These are phyloP conservation scores for Oxyteleia sp. DNA, from an alignment of 2,888 invertebrate genomes.

Conservation along the genomic window DNA sequence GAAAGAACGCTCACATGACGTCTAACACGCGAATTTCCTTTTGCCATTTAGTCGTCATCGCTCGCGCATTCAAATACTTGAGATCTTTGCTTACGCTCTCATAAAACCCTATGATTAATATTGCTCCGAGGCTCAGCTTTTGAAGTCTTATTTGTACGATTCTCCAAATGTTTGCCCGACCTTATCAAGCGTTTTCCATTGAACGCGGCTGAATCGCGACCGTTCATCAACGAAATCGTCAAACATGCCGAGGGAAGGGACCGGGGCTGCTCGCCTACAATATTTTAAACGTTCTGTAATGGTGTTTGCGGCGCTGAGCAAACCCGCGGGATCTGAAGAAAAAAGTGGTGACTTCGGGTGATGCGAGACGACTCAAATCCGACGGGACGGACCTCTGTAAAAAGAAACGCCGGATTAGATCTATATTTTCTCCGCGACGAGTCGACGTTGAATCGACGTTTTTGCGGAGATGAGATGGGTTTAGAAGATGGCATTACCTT, in stretches of 20 bases:
- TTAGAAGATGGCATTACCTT: not conserved
- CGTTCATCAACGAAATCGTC: conserved; percentile 52
- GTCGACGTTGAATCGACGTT: not conserved
- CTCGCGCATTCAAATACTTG: conserved; percentile 70
- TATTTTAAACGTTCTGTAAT: conserved; percentile 59
- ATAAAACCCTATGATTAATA: conserved; percentile 70
- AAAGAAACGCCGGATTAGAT: conserved; percentile 23
- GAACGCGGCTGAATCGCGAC: conserved; percentile 58
- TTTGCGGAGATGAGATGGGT: not conserved
- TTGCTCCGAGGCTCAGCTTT: conserved; percentile 61
- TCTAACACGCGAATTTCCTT: conserved; percentile 53
- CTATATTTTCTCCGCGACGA: conserved; percentile 9
- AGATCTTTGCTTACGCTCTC: conserved; percentile 57
- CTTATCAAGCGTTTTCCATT: conserved; percentile 69
- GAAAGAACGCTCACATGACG: conserved; percentile 47
- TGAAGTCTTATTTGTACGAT: conserved; percentile 71
- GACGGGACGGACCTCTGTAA: not conserved
- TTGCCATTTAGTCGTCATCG: conserved; percentile 66
- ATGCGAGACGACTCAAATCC: conserved; percentile 5
- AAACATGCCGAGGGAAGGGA: conserved; percentile 41
- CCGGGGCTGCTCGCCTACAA: conserved; percentile 19
- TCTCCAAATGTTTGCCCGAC: conserved; percentile 67
- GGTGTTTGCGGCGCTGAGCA: conserved; percentile 30
- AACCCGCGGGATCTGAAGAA: conserved; percentile 25
- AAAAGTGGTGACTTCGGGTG: conserved; percentile 12